Conservation (phyloP, 2,797 vertebrate genomes). For the Arnoldichthys spilopterus region DNA sequence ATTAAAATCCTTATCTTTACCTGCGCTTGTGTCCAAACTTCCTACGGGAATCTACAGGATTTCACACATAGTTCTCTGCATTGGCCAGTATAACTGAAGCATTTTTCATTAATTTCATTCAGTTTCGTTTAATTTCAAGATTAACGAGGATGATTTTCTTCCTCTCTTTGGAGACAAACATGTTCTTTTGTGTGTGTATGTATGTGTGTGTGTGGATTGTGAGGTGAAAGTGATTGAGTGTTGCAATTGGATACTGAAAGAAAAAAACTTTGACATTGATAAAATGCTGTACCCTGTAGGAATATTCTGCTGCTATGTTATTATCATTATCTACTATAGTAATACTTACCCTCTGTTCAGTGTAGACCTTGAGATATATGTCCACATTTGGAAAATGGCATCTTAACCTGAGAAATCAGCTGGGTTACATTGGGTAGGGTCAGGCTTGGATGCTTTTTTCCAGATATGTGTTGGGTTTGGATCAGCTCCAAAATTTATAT, state of each 20-base stretch:
- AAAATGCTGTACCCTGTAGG: neutral
- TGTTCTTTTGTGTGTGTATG: conserved; percentile 7
- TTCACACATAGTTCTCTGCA: too few relatives aligned
- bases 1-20: too few relatives aligned
- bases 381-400: neutral
- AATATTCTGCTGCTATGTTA: too few relatives aligned
- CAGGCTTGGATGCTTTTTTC: too few relatives aligned
- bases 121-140: too few relatives aligned
- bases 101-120: conserved; percentile 43
- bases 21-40: too few relatives aligned
- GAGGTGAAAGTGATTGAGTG: conserved; percentile 1
- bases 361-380: too few relatives aligned
- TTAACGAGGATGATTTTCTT: conserved; percentile 26
- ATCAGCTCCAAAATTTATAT: too few relatives aligned
- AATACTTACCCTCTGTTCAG: neutral
- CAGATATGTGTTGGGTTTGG: too few relatives aligned
- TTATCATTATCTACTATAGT: neutral
- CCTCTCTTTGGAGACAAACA: conserved; percentile 13
- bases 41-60: too few relatives aligned
- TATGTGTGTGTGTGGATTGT: conserved; percentile 2
- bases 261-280: neutral
- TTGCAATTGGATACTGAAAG: neutral
- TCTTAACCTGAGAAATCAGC: too few relatives aligned
- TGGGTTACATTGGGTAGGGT: too few relatives aligned
- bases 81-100: conserved; percentile 19